A percentile compares a stretch with the other conserved stretches of the same genome.
phyloP scores from a whole-genome alignment of 2,888 invertebrate species.

The Cabera pusaria region DNA sequence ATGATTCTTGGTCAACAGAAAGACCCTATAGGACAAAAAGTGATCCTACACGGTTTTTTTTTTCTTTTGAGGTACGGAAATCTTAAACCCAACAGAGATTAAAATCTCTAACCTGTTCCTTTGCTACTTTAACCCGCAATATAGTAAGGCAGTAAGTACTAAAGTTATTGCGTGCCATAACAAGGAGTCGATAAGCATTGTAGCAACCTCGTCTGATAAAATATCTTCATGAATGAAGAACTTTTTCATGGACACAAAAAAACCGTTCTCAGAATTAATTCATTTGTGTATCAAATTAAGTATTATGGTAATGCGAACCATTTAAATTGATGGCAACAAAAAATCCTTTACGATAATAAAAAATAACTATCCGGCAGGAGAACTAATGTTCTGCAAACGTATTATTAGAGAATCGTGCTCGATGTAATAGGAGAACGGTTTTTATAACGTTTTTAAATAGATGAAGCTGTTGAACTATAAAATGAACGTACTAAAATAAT shows the following conservation, averaged over 20 bases:
- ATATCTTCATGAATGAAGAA: constrained; percentile 17
- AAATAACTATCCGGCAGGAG: constrained; percentile 19
- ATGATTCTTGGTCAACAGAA: no score
- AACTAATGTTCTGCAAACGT: constrained; percentile 25
- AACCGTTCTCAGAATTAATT: constrained; percentile 21
- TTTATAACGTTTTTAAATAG: constrained; percentile 7
- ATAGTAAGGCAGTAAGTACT: no score
- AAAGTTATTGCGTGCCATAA: no score
- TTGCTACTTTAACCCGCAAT: no score
- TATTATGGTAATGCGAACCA: constrained; percentile 31
- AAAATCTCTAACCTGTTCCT: no score
- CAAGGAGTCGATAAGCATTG: no score
- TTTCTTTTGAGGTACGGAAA: no score
- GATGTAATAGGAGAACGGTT: constrained; percentile 11
- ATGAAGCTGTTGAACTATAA: constrained; percentile 16
- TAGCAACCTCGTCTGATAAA: no score
- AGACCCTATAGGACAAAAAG: no score
- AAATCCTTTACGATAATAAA: constrained; percentile 11
- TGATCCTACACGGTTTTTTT: no score
- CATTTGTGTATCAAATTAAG: constrained; percentile 29
- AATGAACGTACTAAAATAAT: constrained; percentile 1
- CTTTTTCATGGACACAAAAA: constrained; percentile 22
- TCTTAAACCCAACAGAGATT: no score
- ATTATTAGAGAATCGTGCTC: constrained; percentile 23
- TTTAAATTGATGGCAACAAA: constrained; percentile 30